Conservation (phyloP, 2,888 invertebrate species). For the Ormyrus rosae region DNA sequence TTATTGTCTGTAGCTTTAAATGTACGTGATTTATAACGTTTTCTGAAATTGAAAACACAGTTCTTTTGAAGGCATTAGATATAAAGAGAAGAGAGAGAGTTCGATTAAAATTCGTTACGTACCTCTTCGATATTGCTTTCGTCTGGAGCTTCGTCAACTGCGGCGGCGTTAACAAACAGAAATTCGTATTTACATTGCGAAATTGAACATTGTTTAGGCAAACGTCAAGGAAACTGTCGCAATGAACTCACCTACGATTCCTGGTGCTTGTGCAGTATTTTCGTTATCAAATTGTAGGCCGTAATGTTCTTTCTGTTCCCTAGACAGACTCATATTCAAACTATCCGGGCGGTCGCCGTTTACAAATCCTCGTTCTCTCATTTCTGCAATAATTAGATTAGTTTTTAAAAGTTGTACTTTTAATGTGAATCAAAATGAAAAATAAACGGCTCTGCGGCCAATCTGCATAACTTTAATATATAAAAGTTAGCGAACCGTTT, state of each 20-base stretch:
- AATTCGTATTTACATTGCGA: neutral
- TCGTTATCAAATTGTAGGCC: conserved; percentile 82
- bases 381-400: conserved; percentile 57
- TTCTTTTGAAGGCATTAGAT: neutral
- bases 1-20: neutral
- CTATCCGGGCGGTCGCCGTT: conserved; percentile 73
- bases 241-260: conserved; percentile 69
- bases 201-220: neutral
- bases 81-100: neutral
- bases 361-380: conserved; percentile 60
- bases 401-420: too few species aligned
- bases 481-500: too few species aligned
- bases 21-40: neutral
- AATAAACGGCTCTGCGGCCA: too few species aligned
- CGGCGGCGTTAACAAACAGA: neutral
- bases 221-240: neutral
- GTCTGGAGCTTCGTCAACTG: conserved; percentile 71
- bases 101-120: conserved; percentile 54
- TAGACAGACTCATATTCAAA: conserved; percentile 85
- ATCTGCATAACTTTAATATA: too few species aligned
- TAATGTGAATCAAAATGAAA: too few species aligned
- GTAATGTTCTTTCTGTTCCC: conserved; percentile 85
- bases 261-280: conserved; percentile 65
- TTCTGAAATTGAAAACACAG: too few species aligned
- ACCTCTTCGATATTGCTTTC: conserved; percentile 69